Percentiles rank a stretch among this genome's conserved stretches.
These are phyloP conservation scores for Heliconius hermathena DNA, from an alignment of 1,140 invertebrate species.

Conservation along the genomic window DNA sequence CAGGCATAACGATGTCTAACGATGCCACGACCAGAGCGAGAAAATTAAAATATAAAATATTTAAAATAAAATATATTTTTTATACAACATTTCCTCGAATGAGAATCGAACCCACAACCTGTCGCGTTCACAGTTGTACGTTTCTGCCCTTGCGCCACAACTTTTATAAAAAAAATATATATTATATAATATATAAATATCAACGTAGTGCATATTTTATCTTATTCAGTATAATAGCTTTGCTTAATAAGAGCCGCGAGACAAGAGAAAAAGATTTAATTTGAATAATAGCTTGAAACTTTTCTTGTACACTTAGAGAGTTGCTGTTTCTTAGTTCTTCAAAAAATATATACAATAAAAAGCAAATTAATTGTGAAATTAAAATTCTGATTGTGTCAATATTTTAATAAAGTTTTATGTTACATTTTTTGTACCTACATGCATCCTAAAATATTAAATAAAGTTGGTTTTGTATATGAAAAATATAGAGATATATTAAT, in stretches of 20 bases:
- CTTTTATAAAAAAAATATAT: too few species aligned
- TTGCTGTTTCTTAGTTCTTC: not conserved
- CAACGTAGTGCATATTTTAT: not conserved
- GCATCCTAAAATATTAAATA: too few species aligned
- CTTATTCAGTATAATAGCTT: not conserved
- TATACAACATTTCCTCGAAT: too few species aligned
- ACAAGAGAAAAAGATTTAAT: not conserved
- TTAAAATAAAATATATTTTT: too few species aligned
- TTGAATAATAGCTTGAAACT: constrained; percentile 8
- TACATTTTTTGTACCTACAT: not conserved
- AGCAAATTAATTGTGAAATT: not conserved
- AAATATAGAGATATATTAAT: too few species aligned
- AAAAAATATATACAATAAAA: not conserved
- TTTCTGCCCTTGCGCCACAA: too few species aligned
- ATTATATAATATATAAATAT: not conserved
- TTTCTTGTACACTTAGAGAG: not conserved
- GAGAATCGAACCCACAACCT: too few species aligned
- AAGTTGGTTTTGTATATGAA: too few species aligned
- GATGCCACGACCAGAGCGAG: too few species aligned
- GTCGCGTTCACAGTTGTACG: too few species aligned
- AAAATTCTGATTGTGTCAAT: not conserved
- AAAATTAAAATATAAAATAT: too few species aligned
- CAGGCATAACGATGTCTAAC: too few species aligned
- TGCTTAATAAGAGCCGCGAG: not conserved
- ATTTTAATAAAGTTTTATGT: not conserved